A percentile compares a stretch with the other conserved stretches of the same genome.
These are phyloP conservation scores for Cynopterus brachyotis DNA, from an alignment of 2,113 vertebrate genomes.

Conservation along the genomic window DNA sequence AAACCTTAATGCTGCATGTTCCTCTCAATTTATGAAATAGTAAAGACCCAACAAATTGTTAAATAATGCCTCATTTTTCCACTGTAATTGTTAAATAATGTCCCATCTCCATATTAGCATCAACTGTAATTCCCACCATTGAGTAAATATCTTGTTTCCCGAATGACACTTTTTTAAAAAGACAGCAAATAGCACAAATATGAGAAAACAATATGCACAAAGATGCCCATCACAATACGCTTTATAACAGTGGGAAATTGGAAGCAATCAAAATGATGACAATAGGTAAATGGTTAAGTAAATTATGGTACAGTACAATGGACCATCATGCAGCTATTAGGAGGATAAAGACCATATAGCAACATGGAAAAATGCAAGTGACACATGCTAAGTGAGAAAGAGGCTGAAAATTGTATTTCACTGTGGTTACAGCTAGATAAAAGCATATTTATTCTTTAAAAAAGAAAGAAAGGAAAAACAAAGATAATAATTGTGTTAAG, in stretches of 20 bases:
- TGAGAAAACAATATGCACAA: constrained; percentile 43
- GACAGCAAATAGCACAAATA: constrained; percentile 30
- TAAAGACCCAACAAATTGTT: neutral
- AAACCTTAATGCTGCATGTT: neutral
- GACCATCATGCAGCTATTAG: neutral
- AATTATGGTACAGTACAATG: constrained; percentile 15
- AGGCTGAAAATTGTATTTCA: neutral
- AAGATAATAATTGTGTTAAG: constrained; percentile 13
- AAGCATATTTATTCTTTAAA: neutral
- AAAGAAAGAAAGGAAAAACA: neutral
- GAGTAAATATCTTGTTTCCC: constrained; percentile 27
- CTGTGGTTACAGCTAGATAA: constrained; percentile 36
- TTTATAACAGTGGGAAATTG: constrained; percentile 36
- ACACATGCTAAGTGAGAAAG: neutral
- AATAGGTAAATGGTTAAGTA: constrained; percentile 47
- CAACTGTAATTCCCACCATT: neutral
- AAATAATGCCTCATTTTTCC: constrained; percentile 15
- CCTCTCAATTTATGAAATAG: neutral
- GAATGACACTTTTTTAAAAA: constrained; percentile 3
- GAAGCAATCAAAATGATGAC: constrained; percentile 44
- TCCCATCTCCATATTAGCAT: constrained; percentile 27
- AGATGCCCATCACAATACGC: neutral
- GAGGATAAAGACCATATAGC: neutral
- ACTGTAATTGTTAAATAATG: constrained; percentile 22
- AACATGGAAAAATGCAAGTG: neutral